Evolutionary conservation across 2,113 vertebrate genomes (phyloP).

Genomic region (Colistium nudipinnis): DNA sequence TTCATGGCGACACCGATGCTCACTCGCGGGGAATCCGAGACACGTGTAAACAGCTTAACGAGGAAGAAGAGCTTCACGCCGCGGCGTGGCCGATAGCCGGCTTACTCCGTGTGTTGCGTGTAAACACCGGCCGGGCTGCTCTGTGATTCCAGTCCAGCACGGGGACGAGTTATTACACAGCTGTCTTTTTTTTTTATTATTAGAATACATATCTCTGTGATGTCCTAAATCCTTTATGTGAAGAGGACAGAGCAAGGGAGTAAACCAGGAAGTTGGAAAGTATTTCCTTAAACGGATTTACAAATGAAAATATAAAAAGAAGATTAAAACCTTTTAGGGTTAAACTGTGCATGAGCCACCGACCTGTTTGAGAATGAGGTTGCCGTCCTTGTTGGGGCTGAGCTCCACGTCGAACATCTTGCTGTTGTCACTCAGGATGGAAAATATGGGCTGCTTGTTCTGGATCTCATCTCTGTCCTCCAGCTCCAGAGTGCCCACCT

Average conservation of each 20-base stretch:
- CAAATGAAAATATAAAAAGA: too few relatives aligned
- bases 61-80: constrained; percentile 61
- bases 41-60: constrained; percentile 73
- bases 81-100: constrained; percentile 59
- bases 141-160: constrained; percentile 35
- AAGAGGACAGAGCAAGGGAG: constrained; percentile 36
- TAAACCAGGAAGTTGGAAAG: constrained; percentile 24
- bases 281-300: not conserved
- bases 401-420: constrained; percentile 81
- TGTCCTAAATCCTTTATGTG: constrained; percentile 68
- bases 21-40: constrained; percentile 56
- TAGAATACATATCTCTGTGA: constrained; percentile 56
- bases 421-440: constrained; percentile 62
- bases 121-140: constrained; percentile 44
- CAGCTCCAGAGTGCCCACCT: constrained; percentile 83
- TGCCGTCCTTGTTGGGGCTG: constrained; percentile 83
- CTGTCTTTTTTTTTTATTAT: constrained; percentile 47
- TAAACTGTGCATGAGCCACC: not conserved
- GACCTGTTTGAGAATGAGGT: constrained; percentile 89
- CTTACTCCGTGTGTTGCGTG: constrained; percentile 41
- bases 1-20: constrained; percentile 52
- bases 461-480: constrained; percentile 89
- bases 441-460: constrained; percentile 89
- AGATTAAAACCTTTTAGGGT: too few relatives aligned
- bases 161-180: constrained; percentile 47